Percentiles rank a stretch among this genome's conserved stretches.
These are phyloP conservation scores for Cassiopea xamachana DNA, from an alignment of 30 jellyfish, hydroid and myxozoan species.

Conservation along the genomic window DNA sequence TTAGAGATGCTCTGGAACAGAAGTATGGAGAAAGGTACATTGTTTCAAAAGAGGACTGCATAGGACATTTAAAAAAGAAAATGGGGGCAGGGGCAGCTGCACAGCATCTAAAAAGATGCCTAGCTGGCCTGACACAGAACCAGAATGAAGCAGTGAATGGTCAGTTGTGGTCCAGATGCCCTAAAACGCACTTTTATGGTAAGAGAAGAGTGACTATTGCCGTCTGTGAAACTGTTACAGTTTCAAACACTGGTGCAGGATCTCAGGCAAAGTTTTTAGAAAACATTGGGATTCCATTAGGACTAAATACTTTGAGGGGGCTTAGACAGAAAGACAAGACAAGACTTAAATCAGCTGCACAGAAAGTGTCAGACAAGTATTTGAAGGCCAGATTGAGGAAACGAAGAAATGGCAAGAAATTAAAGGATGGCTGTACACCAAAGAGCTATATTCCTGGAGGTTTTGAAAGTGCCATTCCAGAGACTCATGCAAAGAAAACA, in stretches of 20 bases:
- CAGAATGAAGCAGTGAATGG: slow-evolving; percentile 48
- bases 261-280: slow-evolving; percentile 6
- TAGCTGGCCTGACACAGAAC: slow-evolving; percentile 39
- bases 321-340: not conserved
- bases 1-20: not conserved
- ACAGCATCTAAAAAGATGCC: slow-evolving; percentile 19
- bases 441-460: slow-evolving; percentile 29
- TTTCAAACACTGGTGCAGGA: slow-evolving; percentile 32
- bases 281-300: slow-evolving; percentile 3
- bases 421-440: not conserved
- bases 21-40: not conserved
- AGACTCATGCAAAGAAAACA: not conserved
- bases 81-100: slow-evolving; percentile 1
- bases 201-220: slow-evolving; percentile 9
- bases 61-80: not conserved
- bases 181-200: slow-evolving; percentile 35
- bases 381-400: slow-evolving; percentile 3
- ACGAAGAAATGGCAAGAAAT: not conserved
- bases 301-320: slow-evolving; percentile 23
- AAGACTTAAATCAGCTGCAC: slow-evolving; percentile 27
- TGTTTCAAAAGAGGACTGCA: not conserved
- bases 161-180: slow-evolving; percentile 32
- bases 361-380: slow-evolving; percentile 2
- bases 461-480: slow-evolving; percentile 19
- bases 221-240: slow-evolving; percentile 8